Conservation (phyloP, 2,888 invertebrate genomes). For the Campoplex capitator region DNA sequence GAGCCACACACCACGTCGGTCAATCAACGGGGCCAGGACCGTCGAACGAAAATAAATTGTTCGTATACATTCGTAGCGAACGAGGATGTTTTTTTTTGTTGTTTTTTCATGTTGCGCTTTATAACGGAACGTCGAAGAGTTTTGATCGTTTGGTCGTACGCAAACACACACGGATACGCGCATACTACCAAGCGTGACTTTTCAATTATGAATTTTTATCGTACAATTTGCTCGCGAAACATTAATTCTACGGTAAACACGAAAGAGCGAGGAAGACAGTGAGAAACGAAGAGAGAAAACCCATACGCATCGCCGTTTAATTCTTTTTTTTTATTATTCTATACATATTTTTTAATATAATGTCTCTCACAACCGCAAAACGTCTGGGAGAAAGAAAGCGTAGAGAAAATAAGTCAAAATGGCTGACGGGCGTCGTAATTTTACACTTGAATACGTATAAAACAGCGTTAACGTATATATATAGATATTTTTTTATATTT, state of each 20-base stretch:
- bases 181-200: constrained; percentile 25
- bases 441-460: constrained; percentile 72
- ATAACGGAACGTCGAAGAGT: constrained; percentile 1
- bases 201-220: constrained; percentile 58
- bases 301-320: neutral
- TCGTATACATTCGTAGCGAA: constrained; percentile 46
- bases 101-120: neutral
- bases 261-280: neutral
- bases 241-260: constrained; percentile 43
- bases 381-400: constrained; percentile 29
- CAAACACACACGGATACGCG: neutral
- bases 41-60: constrained; percentile 69
- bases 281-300: neutral
- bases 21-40: constrained; percentile 60
- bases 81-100: constrained; percentile 21
- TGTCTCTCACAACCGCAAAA: constrained; percentile 2
- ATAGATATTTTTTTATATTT: constrained; percentile 1
- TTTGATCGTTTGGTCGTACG: constrained; percentile 45
- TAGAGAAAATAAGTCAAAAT: constrained; percentile 49
- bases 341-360: constrained; percentile 14
- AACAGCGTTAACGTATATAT: constrained; percentile 54
- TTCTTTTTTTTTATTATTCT: constrained; percentile 8
- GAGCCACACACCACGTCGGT: constrained; percentile 56
- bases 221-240: constrained; percentile 24
- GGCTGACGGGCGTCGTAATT: constrained; percentile 71